A percentile compares a stretch with the other conserved stretches of the same genome.
phyloP scores from a whole-genome alignment of 2,113 vertebrate genomes.

The Elanus axillaris region DNA sequence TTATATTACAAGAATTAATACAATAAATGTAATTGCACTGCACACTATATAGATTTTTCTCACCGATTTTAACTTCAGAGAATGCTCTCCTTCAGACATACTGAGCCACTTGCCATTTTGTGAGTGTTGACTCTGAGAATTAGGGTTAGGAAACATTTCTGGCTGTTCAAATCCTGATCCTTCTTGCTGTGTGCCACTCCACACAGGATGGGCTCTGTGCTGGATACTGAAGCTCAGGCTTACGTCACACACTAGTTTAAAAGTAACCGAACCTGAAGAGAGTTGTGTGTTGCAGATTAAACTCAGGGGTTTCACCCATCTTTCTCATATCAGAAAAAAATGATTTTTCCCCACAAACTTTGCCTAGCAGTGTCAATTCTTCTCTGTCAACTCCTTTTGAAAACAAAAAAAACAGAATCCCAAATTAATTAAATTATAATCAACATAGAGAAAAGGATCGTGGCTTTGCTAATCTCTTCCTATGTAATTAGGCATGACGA shows the following conservation, averaged over 20 bases:
- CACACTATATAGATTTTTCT: neutral
- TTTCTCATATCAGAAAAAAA: neutral
- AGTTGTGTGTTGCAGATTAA: neutral
- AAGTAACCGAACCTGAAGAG: neutral
- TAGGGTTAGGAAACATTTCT: neutral
- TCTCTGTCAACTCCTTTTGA: neutral
- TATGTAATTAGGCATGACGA: neutral
- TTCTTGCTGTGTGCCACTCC: neutral
- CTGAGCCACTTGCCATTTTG: neutral
- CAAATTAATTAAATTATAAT: neutral
- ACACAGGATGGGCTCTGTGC: neutral
- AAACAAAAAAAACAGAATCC: neutral
- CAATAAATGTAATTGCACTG: neutral
- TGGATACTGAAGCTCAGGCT: neutral
- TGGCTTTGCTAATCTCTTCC: neutral
- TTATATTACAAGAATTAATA: neutral
- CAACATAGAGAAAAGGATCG: neutral
- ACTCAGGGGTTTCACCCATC: fast-evolving
- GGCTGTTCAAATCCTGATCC: neutral
- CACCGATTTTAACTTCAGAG: neutral
- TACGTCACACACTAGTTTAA: neutral
- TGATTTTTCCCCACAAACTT: neutral
- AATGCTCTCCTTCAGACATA: neutral
- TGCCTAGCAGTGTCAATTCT: neutral
- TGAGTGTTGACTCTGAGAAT: neutral